Evolutionary conservation across 2,888 invertebrate species (phyloP), one percentile per base, ranked within the genome.

Genomic region (Loripinus fragilis): DNA sequence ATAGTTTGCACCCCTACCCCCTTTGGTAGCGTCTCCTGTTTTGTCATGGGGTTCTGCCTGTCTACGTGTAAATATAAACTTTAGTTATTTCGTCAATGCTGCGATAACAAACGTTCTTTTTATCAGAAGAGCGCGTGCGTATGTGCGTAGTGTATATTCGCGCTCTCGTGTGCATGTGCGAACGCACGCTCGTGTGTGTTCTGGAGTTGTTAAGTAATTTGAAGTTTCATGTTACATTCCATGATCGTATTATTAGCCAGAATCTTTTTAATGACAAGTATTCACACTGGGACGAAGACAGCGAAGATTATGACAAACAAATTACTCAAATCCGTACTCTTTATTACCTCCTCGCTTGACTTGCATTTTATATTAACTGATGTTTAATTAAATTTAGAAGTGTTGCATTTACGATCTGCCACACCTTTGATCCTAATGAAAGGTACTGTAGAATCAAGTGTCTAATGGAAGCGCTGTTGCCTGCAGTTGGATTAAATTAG

Each of bases 301-400:
- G 33, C 17, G 60, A 33, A 33, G 60, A 33, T 33, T 33, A 60
- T 33, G 33, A 60, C n/a, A 60, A 60, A 60, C 33, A 60, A 60
- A 60, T 33, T 60, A 60, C 60, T 60, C 60, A 30, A 60, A 60
- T 60, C 60, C 60, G 33, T 60, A 60, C 33, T 60, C 60, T 60
- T 33, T 33, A 60, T 30, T 60, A 60, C 17, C 33, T 33, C 60
- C 17, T 60, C 60, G 33, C 60, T 60, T 52, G 52, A 52, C 52
- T 52, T 52, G 52, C 25, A 52, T 10, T 52, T 52, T 25, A 52
- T 15, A 52, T 52, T 52, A 52, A 52, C 52, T 25, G 52, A 52
- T 23, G 52, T 52, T 60, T 60, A 33, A 60, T 60, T 60, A 60
- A 60, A 60, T 60, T 20, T 28, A 52, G 52, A 60, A 60, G 12